Evolutionary conservation across 35 echinoderm and acorn worm genomes (phyloP).

Genomic region (Apostichopus parvimensis): DNA sequence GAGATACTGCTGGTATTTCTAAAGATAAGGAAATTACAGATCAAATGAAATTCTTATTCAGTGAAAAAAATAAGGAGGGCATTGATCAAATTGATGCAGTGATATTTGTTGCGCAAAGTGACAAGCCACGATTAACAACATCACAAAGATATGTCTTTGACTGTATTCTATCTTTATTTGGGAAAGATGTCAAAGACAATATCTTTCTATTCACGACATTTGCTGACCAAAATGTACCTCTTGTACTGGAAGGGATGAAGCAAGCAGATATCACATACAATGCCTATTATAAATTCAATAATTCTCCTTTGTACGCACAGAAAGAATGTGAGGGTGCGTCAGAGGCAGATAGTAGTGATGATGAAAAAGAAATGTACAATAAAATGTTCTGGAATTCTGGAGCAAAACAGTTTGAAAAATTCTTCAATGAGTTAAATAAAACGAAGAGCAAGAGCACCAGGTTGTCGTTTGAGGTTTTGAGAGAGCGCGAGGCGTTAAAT

Average conservation of each 20-base stretch:
- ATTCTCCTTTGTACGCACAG: too few relatives aligned
- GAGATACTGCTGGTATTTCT: background rate
- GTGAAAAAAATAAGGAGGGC: background rate
- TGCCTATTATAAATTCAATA: too few relatives aligned
- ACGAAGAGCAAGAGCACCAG: background rate
- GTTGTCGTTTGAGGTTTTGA: background rate
- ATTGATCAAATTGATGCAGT: conserved; percentile 77
- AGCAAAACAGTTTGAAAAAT: background rate
- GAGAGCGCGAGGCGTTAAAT: background rate
- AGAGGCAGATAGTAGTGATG: background rate
- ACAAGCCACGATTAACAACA: conserved; percentile 57
- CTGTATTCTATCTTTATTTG: conserved; percentile 62
- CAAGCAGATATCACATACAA: too few relatives aligned
- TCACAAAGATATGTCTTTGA: conserved; percentile 75
- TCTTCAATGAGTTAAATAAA: background rate
- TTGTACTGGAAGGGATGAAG: too few relatives aligned
- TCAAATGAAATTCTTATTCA: conserved; percentile 51
- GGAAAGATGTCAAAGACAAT: conserved; percentile 71
- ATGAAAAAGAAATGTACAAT: background rate
- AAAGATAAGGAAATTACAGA: background rate
- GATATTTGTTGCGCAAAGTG: conserved; percentile 67
- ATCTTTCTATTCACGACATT: conserved; percentile 74
- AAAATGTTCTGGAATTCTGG: background rate
- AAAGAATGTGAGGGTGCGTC: background rate
- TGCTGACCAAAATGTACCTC: too few relatives aligned